Conservation (phyloP, 2,888 invertebrate species). For the Eustalomyia histrio region DNA sequence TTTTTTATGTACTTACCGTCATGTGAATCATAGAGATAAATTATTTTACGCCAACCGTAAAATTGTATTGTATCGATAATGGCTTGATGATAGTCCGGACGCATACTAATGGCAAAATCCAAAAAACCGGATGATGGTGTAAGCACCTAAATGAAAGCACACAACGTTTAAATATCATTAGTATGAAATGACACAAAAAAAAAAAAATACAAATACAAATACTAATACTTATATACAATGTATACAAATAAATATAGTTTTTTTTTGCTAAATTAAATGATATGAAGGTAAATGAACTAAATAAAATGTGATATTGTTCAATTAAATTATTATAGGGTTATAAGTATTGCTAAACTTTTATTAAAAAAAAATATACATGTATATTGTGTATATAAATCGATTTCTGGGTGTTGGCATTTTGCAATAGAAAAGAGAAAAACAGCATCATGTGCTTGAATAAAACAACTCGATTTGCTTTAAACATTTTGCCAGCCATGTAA, state of each 20-base stretch:
- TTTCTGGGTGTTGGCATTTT: not conserved
- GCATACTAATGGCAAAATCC: conserved; percentile 95
- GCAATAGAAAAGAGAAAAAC: not conserved
- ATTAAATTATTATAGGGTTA: not conserved
- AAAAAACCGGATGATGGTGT: conserved; percentile 93
- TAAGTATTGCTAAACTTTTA: not conserved
- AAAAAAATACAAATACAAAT: not conserved
- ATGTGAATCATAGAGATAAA: conserved; percentile 89
- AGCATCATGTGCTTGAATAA: no score
- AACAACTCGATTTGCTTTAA: no score
- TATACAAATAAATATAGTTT: not conserved
- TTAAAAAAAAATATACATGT: not conserved
- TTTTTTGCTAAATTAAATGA: not conserved
- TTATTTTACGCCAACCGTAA: conserved; percentile 90
- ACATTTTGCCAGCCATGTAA: no score
- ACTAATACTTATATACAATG: no score
- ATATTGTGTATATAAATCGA: no score
- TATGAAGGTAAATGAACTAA: not conserved
- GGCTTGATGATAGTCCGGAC: conserved; percentile 96
- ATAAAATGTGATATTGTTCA: not conserved
- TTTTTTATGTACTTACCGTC: conserved; percentile 83
- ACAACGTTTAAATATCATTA: conserved; percentile 46
- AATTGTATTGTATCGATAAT: conserved; percentile 96
- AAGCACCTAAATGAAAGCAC: conserved; percentile 83
- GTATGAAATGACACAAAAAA: conserved; percentile 11